These are phyloP conservation scores for Cynopterus brachyotis DNA, from an alignment of 2,113 vertebrate species.

Conservation along the genomic window DNA sequence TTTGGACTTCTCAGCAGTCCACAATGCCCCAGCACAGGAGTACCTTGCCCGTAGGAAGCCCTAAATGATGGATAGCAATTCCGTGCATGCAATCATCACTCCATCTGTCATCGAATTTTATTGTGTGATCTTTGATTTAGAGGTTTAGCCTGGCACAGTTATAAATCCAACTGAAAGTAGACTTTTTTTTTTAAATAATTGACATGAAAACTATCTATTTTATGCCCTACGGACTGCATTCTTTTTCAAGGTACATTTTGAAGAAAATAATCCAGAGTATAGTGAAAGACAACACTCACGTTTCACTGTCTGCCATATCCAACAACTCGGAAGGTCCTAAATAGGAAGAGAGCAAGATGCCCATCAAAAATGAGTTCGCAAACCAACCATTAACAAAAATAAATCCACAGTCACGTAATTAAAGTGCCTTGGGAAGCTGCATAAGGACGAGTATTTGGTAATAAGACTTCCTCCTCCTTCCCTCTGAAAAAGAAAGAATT, in stretches of 20 bases:
- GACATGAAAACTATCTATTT: background rate
- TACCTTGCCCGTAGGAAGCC: background rate
- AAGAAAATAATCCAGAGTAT: background rate
- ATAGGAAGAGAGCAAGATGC: constrained; percentile 55
- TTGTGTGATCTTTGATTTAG: background rate
- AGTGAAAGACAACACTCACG: constrained; percentile 83
- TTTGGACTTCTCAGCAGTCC: background rate
- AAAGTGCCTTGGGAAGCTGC: background rate
- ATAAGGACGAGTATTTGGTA: background rate
- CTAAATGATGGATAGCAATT: background rate
- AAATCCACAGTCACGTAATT: background rate
- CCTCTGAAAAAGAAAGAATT: background rate
- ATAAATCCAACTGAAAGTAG: background rate
- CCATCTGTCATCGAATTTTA: background rate
- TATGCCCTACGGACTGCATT: background rate
- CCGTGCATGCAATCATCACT: fast-evolving
- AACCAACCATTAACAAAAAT: background rate
- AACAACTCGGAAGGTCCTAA: constrained; percentile 92
- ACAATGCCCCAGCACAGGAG: background rate
- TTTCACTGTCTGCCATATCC: constrained; percentile 95
- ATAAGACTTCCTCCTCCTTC: background rate
- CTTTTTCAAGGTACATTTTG: background rate
- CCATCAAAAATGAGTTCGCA: constrained; percentile 4
- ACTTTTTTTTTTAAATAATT: background rate
- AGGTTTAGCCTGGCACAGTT: background rate